phyloP scores from a whole-genome alignment of 2,113 vertebrate species.

The Lagopus muta region DNA sequence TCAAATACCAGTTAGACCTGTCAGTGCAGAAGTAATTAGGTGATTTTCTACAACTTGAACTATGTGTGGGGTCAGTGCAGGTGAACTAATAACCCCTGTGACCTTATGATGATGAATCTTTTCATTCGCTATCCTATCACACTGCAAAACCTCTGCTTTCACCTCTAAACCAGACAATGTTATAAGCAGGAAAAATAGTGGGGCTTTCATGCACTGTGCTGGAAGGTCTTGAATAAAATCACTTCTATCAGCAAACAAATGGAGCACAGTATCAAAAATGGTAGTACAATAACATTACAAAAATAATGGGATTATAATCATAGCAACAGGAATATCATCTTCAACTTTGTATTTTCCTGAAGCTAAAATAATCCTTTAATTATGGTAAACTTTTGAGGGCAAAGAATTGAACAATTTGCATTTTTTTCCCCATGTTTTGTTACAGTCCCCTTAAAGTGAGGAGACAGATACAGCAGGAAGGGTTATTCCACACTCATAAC shows the following conservation, averaged over 20 bases:
- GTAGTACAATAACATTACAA: not conserved
- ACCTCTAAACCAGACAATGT: not conserved
- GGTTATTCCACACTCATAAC: not conserved
- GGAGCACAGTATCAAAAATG: not conserved
- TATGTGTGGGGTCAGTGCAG: not conserved
- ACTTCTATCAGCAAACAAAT: not conserved
- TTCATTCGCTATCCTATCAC: not conserved
- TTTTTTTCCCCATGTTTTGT: not conserved
- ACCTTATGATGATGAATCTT: not conserved
- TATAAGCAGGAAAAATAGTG: not conserved
- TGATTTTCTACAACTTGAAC: not conserved
- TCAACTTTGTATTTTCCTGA: not conserved
- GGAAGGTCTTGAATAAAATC: not conserved
- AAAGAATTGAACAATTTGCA: not conserved
- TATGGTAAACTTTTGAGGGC: not conserved
- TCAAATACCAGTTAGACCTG: not conserved
- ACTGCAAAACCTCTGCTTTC: not conserved
- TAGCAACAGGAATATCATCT: not conserved
- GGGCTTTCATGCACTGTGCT: not conserved
- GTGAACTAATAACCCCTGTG: not conserved
- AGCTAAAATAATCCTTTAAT: not conserved
- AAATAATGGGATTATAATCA: not conserved
- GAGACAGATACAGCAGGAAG: rapidly evolving
- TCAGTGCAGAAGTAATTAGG: not conserved
- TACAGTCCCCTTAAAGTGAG: not conserved